Percentiles rank a stretch among this genome's conserved stretches.
Conservation (phyloP, 2,888 invertebrate genomes). For the Psococerastis gibbosa region DNA sequence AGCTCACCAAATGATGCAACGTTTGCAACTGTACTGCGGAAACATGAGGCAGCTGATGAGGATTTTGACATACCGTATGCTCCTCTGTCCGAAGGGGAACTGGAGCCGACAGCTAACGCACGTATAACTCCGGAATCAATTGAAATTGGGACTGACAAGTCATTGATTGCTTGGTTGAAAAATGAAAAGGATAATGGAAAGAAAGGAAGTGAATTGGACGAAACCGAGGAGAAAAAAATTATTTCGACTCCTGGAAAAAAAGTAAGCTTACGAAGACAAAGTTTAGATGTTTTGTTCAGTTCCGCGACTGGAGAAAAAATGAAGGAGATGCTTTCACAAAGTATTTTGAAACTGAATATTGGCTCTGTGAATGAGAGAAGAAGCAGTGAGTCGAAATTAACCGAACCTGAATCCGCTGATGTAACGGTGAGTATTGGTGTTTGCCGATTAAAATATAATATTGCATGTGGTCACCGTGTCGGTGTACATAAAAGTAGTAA, state of each 20-base stretch:
- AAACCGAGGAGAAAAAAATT: neutral
- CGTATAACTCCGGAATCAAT: neutral
- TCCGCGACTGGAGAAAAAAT: conserved; percentile 61
- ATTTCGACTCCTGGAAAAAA: neutral
- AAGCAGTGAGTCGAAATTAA: conserved; percentile 41
- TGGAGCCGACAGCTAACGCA: too few species aligned
- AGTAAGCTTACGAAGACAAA: conserved; percentile 36
- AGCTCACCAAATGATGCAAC: neutral
- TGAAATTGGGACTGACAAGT: neutral
- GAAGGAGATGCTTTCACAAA: conserved; percentile 61
- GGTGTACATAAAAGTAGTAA: too few species aligned
- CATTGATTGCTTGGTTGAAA: neutral
- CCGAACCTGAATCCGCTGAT: conserved; percentile 8
- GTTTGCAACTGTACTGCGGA: conserved; percentile 1
- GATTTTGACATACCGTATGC: conserved; percentile 7
- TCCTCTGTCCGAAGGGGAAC: neutral
- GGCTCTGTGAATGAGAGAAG: conserved; percentile 51
- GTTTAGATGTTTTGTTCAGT: conserved; percentile 48
- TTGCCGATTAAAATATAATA: too few species aligned
- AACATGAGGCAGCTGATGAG: neutral
- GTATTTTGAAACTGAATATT: conserved; percentile 50
- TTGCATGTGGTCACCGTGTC: too few species aligned
- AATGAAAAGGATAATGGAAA: neutral
- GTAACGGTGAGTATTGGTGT: too few species aligned
- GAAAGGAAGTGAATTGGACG: conserved; percentile 2